Evolutionary conservation across 2,113 vertebrate genomes (phyloP), one percentile per base, ranked within the genome.

Genomic region (Zapornia atra): DNA sequence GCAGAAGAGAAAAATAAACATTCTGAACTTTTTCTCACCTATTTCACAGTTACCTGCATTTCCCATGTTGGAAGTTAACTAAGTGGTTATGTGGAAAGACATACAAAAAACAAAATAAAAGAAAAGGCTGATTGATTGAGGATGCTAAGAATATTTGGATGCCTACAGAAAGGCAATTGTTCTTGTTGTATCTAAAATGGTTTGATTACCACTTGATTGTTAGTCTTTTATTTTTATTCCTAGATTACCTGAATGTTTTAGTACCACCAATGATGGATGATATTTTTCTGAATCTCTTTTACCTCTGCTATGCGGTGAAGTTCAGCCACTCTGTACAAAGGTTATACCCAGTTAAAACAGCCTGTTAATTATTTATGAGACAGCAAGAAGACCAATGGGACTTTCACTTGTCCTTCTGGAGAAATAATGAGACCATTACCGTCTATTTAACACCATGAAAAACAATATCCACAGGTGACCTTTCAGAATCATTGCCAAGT

Each of bases 281-380:
- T 79, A 90, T 96, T 93, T 92, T 92, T 61, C 93, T 88, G 50
- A 82, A 84, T 95, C 83, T 79, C 94, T 59, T 90, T 84, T 87
- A 40, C 82, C 8, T 26, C 57, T 91, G 80, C 75, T 94, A 56
- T 83, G 82, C 1, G 0, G 48, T 91, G 83, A 92, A 88, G 89
- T 89, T 95, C 92, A 94, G 53, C 68, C 82, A 82, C 79, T 92
- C 82, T 95, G 85, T 92, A 90, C 95, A 97, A 95, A 96, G 96
- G 96, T 97, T 96, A 96, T 70, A 75, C 64, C 83, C 95, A 96
- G 87, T 96, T 95, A 97, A 97, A 97, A 96, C 94, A 94, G 81
- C 5, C 85, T 86, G 90, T 93, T 97, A 97, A 97, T 95, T 97
- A 97, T 97, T 97, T 97, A 97, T 95, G 97, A 96, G 97, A 97